Evolutionary conservation across 2,888 invertebrate species (phyloP), one percentile per base, ranked within the genome.

Genomic region (Caprella mutica): DNA sequence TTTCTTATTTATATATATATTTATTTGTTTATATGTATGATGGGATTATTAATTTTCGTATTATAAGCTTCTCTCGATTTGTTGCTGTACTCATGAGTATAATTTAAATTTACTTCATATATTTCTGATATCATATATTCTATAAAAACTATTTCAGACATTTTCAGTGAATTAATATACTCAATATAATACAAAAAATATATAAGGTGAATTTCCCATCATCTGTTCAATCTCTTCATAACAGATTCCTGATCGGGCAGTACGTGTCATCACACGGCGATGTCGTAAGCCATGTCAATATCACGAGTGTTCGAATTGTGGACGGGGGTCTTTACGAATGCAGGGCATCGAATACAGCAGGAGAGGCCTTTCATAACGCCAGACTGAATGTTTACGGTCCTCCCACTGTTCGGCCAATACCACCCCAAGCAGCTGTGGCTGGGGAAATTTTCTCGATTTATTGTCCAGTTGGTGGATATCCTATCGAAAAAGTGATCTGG

Each of bases 401-500:
- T 66, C 90, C 89, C 39, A 87, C 81, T 70, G 87, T 90, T 68
- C 77, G 90, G 40, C 84, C 85, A 72, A 89, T 90, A 68, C 85
- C 86, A 33, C 86, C 86, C 76, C 84, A 88, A 65, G 87, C 85
- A 6, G 89, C 88, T 5, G 84, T 90, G 29, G 86, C 89, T 39
- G 90, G 89, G 42, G 83, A 78, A 68, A 85, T 85, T 72, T 78
- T 90, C 70, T 78, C 84, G 70, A 85, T 90, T 71, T 87, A 88
- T 75, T 90, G 90, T 71, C 89, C 89, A 6, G 89, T 46, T 6
- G 55, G 58, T 2, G 63, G 63, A 8, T 53, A 59, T 33, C 63
- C 63, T 5, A 21, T 56, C 5, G 52, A 56, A 14, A 46, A 44
- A 23, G 48, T 57, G 17, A 43, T 48, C 2, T 63, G 63, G 62